Percentiles rank a stretch among this genome's conserved stretches.
phyloP scores from a whole-genome alignment of 2,113 vertebrate species.

The Podilymbus podiceps region DNA sequence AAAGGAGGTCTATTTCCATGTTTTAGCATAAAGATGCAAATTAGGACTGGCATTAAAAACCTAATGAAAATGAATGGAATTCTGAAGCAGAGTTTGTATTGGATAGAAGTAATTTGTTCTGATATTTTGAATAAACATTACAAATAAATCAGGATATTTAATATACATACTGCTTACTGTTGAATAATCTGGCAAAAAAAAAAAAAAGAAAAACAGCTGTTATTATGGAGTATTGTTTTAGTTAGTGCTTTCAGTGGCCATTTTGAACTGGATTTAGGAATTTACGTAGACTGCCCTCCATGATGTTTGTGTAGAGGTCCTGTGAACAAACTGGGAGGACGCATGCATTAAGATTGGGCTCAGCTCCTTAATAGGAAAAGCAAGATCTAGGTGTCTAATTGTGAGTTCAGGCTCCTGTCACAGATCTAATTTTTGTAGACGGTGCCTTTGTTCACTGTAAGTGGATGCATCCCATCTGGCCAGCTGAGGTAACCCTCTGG shows the following conservation, averaged over 20 bases:
- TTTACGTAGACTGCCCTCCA: not conserved
- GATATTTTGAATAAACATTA: not conserved
- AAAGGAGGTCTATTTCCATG: not conserved
- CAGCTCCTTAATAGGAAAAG: not conserved
- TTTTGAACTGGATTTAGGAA: not conserved
- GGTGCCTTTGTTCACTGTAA: not conserved
- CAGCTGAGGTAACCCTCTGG: not conserved
- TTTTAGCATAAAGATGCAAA: slow-evolving; percentile 40
- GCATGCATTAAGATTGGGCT: not conserved
- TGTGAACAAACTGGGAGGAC: not conserved
- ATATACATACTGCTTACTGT: not conserved
- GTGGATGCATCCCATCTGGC: not conserved
- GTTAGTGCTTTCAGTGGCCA: not conserved
- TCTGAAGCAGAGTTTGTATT: not conserved
- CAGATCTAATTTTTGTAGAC: not conserved
- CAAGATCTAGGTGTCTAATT: not conserved
- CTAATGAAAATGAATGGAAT: not conserved
- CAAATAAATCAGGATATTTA: slow-evolving; percentile 23
- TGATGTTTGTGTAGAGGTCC: not conserved
- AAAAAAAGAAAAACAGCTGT: not conserved
- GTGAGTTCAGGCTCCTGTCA: not conserved
- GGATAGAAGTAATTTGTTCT: slow-evolving; percentile 3
- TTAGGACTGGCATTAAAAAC: not conserved
- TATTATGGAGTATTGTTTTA: not conserved
- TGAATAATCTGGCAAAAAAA: not conserved